These are phyloP conservation scores for Ctenopoma kingsleyae DNA, from an alignment of 2,797 vertebrate genomes.

Conservation along the genomic window DNA sequence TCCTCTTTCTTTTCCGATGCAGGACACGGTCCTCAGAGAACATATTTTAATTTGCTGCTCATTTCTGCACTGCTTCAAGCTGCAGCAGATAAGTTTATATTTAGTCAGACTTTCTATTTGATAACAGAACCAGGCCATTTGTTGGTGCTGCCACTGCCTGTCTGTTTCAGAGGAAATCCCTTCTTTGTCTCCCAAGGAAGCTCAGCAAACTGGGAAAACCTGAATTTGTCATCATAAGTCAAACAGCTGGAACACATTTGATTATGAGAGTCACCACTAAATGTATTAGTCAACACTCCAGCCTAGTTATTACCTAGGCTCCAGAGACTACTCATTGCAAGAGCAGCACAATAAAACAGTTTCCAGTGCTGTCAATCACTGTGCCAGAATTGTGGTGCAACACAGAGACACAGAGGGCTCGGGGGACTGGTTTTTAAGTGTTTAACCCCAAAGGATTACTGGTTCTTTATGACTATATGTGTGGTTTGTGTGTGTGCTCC, in stretches of 20 bases:
- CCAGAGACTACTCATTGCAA: slow-evolving; percentile 71
- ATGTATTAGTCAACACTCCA: slow-evolving; percentile 76
- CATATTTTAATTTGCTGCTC: slow-evolving; percentile 5
- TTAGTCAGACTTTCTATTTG: slow-evolving; percentile 68
- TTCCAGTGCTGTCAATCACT: slow-evolving; percentile 77
- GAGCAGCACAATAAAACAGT: slow-evolving; percentile 72
- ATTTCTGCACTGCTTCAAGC: slow-evolving; percentile 32
- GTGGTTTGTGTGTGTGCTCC: slow-evolving; percentile 72
- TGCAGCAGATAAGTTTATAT: slow-evolving; percentile 67
- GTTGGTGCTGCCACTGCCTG: slow-evolving; percentile 78
- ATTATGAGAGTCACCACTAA: slow-evolving; percentile 69
- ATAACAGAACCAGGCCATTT: slow-evolving; percentile 70
- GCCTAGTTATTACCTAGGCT: slow-evolving; percentile 69
- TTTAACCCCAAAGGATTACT: slow-evolving; percentile 72
- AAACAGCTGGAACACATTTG: slow-evolving; percentile 81
- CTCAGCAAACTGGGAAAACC: slow-evolving; percentile 78
- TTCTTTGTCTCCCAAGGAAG: slow-evolving; percentile 87
- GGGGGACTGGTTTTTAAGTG: slow-evolving; percentile 67
- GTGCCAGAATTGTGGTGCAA: slow-evolving; percentile 69
- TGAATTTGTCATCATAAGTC: slow-evolving; percentile 82
- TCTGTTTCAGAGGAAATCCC: slow-evolving; percentile 86
- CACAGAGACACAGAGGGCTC: slow-evolving; percentile 59
- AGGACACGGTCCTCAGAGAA: slow-evolving; percentile 5
- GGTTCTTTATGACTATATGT: slow-evolving; percentile 74
- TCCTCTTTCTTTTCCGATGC: slow-evolving; percentile 10